Evolutionary conservation across 2,113 vertebrate species (phyloP).

Genomic region (Rafetus swinhoei): DNA sequence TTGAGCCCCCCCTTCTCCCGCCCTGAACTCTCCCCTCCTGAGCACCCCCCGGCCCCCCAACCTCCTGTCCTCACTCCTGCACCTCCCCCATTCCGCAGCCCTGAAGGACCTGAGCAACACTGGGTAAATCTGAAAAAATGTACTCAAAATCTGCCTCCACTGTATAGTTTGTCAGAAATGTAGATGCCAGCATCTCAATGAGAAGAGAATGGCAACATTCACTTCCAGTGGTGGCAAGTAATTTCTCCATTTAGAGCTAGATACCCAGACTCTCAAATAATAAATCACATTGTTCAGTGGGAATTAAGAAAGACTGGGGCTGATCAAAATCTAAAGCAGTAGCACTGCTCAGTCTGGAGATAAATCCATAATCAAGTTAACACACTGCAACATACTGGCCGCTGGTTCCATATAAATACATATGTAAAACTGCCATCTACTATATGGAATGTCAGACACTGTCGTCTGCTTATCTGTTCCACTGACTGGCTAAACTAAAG

Average conservation of each 20-base stretch:
- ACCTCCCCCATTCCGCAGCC: too few species aligned
- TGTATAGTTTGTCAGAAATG: not conserved
- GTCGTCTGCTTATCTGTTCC: not conserved
- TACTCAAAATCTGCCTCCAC: not conserved
- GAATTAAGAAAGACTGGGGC: constrained; percentile 3
- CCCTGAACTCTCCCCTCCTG: too few species aligned
- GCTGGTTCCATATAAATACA: not conserved
- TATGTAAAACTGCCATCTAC: not conserved
- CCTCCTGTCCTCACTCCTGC: too few species aligned
- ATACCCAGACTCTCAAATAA: not conserved
- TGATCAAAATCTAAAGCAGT: not conserved
- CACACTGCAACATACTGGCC: not conserved
- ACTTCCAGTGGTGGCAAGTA: not conserved
- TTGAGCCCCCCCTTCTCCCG: too few species aligned
- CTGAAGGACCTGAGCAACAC: too few species aligned
- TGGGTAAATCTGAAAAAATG: not conserved
- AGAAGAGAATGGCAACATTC: not conserved
- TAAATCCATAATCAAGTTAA: not conserved
- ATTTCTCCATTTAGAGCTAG: not conserved
- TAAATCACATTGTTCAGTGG: not conserved
- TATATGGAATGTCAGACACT: not conserved
- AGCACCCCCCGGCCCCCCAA: too few species aligned
- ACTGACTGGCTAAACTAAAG: not conserved
- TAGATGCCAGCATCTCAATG: not conserved
- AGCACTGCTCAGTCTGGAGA: not conserved